Percentiles rank a stretch among this genome's conserved stretches.
phyloP scores from a whole-genome alignment of 2,797 vertebrate species.

The Channallabes apus region DNA sequence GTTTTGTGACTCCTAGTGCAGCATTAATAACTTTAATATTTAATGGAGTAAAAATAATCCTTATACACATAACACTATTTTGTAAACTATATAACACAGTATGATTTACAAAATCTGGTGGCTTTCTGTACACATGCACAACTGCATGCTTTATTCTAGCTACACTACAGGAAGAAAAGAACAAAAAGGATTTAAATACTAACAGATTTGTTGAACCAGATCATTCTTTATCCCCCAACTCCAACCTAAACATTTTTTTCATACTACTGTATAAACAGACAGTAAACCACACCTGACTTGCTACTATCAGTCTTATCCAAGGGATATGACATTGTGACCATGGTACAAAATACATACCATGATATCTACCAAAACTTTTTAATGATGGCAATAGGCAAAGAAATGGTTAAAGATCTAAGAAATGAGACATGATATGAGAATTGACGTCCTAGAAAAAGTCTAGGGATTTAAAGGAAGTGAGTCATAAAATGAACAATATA shows the following conservation, averaged over 20 bases:
- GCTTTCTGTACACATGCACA: not conserved
- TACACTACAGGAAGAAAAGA: not conserved
- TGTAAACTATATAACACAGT: not conserved
- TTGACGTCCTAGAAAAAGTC: not conserved
- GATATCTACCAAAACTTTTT: not conserved
- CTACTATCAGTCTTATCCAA: not conserved
- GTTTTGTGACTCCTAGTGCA: not conserved
- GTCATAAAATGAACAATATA: constrained; percentile 27
- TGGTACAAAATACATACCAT: not conserved
- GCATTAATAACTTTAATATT: not conserved
- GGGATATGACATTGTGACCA: not conserved
- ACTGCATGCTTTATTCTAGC: not conserved
- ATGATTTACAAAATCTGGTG: not conserved
- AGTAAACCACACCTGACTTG: not conserved
- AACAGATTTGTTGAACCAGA: not conserved
- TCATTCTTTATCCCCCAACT: not conserved
- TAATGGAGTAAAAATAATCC: not conserved
- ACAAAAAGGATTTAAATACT: not conserved
- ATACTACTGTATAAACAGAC: not conserved
- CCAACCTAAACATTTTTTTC: not conserved
- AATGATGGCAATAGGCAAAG: not conserved
- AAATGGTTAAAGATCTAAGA: constrained; percentile 13
- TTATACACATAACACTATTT: not conserved
- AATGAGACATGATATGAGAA: not conserved
- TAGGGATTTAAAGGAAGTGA: constrained; percentile 4